Percentiles rank a stretch among this genome's conserved stretches.
Evolutionary conservation across 2,113 vertebrate species (phyloP).

Genomic region (Embiotoca jacksoni): DNA sequence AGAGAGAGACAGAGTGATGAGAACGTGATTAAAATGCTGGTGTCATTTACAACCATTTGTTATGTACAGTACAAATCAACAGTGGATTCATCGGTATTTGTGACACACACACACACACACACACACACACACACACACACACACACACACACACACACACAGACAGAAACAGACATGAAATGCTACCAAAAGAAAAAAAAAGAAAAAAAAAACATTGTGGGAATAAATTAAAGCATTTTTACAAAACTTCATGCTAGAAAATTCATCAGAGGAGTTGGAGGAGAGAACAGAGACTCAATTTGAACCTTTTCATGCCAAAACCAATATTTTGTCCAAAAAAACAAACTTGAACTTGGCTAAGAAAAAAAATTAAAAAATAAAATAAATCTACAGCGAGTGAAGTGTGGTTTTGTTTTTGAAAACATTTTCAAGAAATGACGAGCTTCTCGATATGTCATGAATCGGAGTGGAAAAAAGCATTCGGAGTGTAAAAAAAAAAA

Average conservation of each 20-base stretch:
- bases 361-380: too few relatives aligned
- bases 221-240: constrained; percentile 42
- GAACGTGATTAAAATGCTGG: constrained; percentile 39
- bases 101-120: constrained; percentile 7
- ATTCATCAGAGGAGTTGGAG: background rate
- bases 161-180: constrained; percentile 13
- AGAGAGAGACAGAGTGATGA: constrained; percentile 2
- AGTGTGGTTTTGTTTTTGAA: background rate
- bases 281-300: background rate
- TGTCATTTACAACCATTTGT: constrained; percentile 63
- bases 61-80: constrained; percentile 68
- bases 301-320: background rate
- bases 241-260: background rate
- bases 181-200: constrained; percentile 2
- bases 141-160: constrained; percentile 13
- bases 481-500: too few relatives aligned
- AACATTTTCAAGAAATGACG: background rate
- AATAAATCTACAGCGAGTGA: background rate
- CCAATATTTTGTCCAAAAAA: too few relatives aligned
- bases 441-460: background rate
- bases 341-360: background rate
- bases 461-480: background rate
- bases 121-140: background rate
- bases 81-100: constrained; percentile 1
- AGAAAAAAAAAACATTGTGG: background rate